phyloP scores from a whole-genome alignment of 2,797 vertebrate species.

The Pangasius sanitwongsei region DNA sequence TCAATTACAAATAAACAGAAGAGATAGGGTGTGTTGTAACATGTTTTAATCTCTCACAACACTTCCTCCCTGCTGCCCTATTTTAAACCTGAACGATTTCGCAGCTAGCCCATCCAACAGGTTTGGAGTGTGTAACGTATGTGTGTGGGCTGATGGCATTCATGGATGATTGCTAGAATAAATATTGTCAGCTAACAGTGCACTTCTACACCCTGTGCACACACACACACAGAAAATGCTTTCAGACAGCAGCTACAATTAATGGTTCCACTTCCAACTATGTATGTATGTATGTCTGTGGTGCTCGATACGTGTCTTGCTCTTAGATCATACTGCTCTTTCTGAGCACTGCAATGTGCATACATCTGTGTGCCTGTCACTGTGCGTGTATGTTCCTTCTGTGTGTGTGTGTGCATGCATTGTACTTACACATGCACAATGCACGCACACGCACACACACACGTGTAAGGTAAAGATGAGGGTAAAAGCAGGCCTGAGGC shows the following conservation, averaged over 20 bases:
- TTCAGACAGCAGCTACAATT: constrained; percentile 33
- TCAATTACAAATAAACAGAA: constrained; percentile 63
- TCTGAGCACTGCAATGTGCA: background rate
- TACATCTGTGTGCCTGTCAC: background rate
- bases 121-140: constrained; percentile 62
- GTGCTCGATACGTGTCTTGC: too few relatives aligned
- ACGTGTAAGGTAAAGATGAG: constrained; percentile 37
- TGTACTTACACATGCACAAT: background rate
- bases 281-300: background rate
- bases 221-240: constrained; percentile 47
- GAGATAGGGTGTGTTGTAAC: constrained; percentile 52
- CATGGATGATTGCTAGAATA: constrained; percentile 74
- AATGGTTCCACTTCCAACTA: constrained; percentile 17
- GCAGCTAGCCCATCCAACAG: constrained; percentile 58
- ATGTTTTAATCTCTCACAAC: constrained; percentile 66
- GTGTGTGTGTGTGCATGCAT: constrained; percentile 2
- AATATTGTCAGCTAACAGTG: constrained; percentile 63
- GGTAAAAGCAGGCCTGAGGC: constrained; percentile 44
- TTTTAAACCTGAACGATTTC: constrained; percentile 58
- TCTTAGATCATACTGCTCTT: constrained; percentile 4
- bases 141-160: constrained; percentile 70
- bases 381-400: background rate
- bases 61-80: constrained; percentile 59
- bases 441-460: too few relatives aligned
- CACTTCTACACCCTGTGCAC: constrained; percentile 66